phyloP scores from a whole-genome alignment of 2,113 vertebrate species.

The Paralichthys olivaceus region DNA sequence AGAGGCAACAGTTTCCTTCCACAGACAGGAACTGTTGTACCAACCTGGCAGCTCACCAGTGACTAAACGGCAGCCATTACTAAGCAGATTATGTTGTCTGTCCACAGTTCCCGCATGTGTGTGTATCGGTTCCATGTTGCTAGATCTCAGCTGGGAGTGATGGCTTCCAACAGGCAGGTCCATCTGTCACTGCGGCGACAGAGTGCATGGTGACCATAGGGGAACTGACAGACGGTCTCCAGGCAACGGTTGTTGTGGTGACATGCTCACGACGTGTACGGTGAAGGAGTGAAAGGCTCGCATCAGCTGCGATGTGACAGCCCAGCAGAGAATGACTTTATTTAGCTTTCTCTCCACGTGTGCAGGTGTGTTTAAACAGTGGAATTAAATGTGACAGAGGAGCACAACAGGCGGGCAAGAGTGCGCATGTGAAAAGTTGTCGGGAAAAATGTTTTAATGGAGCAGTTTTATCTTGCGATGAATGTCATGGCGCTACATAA shows the following conservation, averaged over 20 bases:
- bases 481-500: not conserved
- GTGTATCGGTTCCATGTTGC: conserved; percentile 10
- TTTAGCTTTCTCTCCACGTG: conserved; percentile 13
- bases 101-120: conserved; percentile 26
- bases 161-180: conserved; percentile 80
- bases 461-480: not conserved
- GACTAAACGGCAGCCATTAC: conserved; percentile 85
- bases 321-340: conserved; percentile 31
- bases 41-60: conserved; percentile 70
- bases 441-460: not conserved
- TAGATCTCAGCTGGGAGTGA: conserved; percentile 69
- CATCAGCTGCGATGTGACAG: conserved; percentile 46
- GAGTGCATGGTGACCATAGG: conserved; percentile 58
- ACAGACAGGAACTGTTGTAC: conserved; percentile 48
- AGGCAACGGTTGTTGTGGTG: conserved; percentile 66
- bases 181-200: conserved; percentile 84
- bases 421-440: not conserved
- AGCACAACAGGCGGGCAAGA: not conserved
- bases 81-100: conserved; percentile 83
- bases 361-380: conserved; percentile 18
- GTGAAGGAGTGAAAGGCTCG: conserved; percentile 35
- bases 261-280: conserved; percentile 38
- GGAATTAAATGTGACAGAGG: conserved; percentile 25
- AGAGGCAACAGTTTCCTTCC: not conserved
- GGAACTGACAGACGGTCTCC: conserved; percentile 75